Base-by-base conservation (phyloP, 2,113 vertebrate species). In the Hiodon alosoides region DNA sequence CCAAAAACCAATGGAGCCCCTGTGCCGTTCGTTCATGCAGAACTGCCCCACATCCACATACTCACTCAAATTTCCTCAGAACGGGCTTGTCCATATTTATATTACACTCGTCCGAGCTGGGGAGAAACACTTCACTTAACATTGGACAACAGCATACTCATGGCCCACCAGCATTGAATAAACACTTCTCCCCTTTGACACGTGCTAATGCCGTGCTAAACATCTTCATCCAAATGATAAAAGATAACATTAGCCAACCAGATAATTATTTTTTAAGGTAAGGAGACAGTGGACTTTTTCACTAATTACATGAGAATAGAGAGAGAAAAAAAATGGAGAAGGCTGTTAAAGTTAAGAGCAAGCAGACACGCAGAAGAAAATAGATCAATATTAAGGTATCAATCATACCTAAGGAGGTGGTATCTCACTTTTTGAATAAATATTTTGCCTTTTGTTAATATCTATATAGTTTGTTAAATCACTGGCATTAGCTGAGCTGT, bases 31-130 rank as follows among this genome's bases (percentile, higher is more conserved):
- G 85, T 84, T 78, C 86, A 88, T 85, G 82, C 86, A 83, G 5
- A 48, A 51, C 77, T 71, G 75, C 71, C 80, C 66, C 67, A 53
- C 61, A 67, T 75, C n/a, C 47, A 86, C 79, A 83, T 95, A 99
- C 96, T 99, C 94, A 98, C 96, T 90, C 83, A 85, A 94, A 94
- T 83, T 78, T 94, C 89, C 83, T 95, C 84, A 96, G 92, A 88
- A 95, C 88, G 9, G 95, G 92, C 77, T 93, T 96, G 91, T 93
- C 87, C 86, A 81, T 90, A 82, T 78, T 90, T 77, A 91, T 86
- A 77, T 85, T 83, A 88, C 84, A 88, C 77, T 87, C 85, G 79
- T 93, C 92, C 80, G 79, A 61, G 87, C 93, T 94, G 92, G 83
- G 89, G 84, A 88, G 83, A 93, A 75, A 93, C 82, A 83, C 68